Conservation (phyloP, 92 coral and sea anemone species). For the Virgularia gustaviana region DNA sequence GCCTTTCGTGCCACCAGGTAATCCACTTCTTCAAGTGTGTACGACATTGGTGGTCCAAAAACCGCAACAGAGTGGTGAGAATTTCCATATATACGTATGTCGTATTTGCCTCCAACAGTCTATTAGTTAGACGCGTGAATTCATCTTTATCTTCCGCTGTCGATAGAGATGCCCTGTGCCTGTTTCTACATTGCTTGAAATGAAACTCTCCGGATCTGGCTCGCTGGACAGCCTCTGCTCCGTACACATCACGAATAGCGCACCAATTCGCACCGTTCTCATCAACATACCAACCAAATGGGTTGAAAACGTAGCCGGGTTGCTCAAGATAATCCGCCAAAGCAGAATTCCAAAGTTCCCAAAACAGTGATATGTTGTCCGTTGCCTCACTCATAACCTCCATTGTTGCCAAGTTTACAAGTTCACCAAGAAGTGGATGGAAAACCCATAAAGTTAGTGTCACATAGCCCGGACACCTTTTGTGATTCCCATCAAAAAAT, state of each 20-base stretch:
- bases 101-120: not conserved
- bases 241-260: conserved; percentile 12
- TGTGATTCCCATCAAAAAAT: not conserved
- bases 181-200: conserved; percentile 43
- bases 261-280: conserved; percentile 65
- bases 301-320: conserved; percentile 51
- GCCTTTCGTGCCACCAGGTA: conserved; percentile 24
- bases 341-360: conserved; percentile 44
- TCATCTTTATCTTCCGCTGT: conserved; percentile 10
- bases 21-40: not conserved
- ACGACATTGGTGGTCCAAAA: not conserved
- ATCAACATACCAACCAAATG: conserved; percentile 54
- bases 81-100: not conserved
- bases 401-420: conserved; percentile 61
- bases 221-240: conserved; percentile 14
- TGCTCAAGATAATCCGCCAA: conserved; percentile 34
- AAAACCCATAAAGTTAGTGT: conserved; percentile 18
- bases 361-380: conserved; percentile 49
- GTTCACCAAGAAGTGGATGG: conserved; percentile 57
- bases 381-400: conserved; percentile 48
- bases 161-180: conserved; percentile 17
- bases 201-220: conserved; percentile 52
- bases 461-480: not conserved
- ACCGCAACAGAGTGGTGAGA: not conserved
- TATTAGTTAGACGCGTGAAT: conserved; percentile 3